Base-by-base conservation (phyloP, 64 coral and sea anemone species). In the Actinia equina region DNA sequence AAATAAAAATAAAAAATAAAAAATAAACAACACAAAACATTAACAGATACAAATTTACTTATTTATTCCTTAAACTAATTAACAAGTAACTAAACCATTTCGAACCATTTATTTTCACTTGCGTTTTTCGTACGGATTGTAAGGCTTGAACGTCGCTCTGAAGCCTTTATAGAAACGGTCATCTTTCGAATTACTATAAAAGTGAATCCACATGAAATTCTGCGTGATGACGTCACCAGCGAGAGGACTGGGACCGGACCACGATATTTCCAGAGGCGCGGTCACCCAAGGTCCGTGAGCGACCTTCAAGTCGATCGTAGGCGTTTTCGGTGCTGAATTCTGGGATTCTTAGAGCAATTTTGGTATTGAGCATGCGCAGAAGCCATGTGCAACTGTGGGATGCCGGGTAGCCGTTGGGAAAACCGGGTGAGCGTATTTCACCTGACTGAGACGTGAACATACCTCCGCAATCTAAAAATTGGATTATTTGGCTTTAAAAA, bases 161-260 rank as follows among this genome's bases (percentile, higher is more conserved):
- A 99, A 99, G 8, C 97, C 97, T 52, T 95, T 92, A 88, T 95
- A 99, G 3, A n/a, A 61, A 22, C 90, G 71, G 43, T 99, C 91
- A 53, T 99, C 87, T 87, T 88, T 86, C 0, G 93, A 90, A 86
- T 89, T 99, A 23, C 89, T 93, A 5, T 91, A 79, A 41, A 99
- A 99, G 85, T 92, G 88, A 57, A 99, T 19, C 90, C 93, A 99
- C 97, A 99, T 99, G 82, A 93, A 99, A 58, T 95, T 58, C 43
- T 62, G 64, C 11, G 93, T 88, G 5, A 95, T 87, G 74, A 99
- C 88, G 43, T 88, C 74, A 87, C 97, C 97, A 60, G 87, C 84
- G 8, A 94, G 86, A 27, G 93, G 88, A 85, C 91, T 93, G 51
- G 90, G 86, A 70, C 97, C 97, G 55, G 93, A 95, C 88, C 91